These are phyloP conservation scores for Plecotus auritus DNA, from an alignment of 2,113 vertebrate genomes.

Conservation along the genomic window DNA sequence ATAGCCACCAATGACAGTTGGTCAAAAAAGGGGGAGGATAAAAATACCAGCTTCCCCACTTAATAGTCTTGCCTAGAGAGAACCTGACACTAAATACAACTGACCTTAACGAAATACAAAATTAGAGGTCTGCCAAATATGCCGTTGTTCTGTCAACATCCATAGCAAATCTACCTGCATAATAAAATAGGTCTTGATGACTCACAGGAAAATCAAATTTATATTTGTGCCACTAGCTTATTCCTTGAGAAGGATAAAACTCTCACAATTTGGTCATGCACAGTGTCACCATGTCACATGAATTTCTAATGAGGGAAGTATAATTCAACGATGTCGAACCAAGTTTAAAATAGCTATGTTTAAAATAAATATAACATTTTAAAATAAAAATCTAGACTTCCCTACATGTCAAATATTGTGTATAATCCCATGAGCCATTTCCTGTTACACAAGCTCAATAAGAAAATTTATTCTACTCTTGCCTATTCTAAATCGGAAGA, in stretches of 20 bases:
- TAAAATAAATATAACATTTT: conserved; percentile 34
- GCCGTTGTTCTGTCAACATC: background rate
- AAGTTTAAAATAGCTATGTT: conserved; percentile 37
- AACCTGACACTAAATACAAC: background rate
- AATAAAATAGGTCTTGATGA: conserved; percentile 34
- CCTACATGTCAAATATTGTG: background rate
- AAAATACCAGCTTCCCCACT: background rate
- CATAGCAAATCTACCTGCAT: background rate
- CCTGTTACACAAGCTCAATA: background rate
- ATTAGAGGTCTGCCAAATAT: background rate
- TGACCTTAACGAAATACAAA: conserved; percentile 21
- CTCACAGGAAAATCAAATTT: conserved; percentile 36
- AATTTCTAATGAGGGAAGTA: conserved; percentile 14
- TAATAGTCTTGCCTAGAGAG: background rate
- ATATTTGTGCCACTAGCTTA: conserved; percentile 3
- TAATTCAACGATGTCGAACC: conserved; percentile 10
- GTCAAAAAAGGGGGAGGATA: background rate
- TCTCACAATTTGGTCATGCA: conserved; percentile 4
- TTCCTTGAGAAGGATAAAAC: background rate
- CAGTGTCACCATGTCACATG: background rate
- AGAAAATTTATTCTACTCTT: background rate
- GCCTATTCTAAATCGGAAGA: background rate
- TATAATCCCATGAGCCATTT: background rate
- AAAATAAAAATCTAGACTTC: conserved; percentile 34
- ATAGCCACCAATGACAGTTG: background rate